phyloP scores from a whole-genome alignment of 30 jellyfish, hydroid and myxozoan species.

The Hydractinia symbiolongicarpus region DNA sequence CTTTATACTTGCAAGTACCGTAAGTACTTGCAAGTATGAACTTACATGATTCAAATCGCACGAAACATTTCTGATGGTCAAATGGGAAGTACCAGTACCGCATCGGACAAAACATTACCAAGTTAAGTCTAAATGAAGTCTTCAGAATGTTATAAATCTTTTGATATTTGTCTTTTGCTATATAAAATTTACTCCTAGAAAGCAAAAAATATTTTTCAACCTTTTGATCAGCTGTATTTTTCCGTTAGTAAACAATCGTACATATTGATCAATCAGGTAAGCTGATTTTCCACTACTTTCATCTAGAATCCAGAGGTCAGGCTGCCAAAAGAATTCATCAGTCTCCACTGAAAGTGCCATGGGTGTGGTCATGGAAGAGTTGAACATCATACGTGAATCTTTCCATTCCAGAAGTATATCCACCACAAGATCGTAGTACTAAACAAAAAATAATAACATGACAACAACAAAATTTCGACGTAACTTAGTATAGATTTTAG shows the following conservation, averaged over 20 bases:
- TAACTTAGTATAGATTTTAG: no score
- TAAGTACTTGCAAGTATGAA: no score
- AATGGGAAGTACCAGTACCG: constrained; percentile 22
- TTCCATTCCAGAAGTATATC: not conserved
- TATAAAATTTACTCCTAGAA: no score
- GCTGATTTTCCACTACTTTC: constrained; percentile 10
- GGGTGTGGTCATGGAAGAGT: constrained; percentile 10
- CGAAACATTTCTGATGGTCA: constrained; percentile 4
- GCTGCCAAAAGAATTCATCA: constrained; percentile 2
- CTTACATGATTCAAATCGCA: constrained; percentile 16
- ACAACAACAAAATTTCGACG: no score
- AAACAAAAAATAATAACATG: not conserved
- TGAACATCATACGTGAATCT: not conserved
- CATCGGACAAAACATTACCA: constrained; percentile 19
- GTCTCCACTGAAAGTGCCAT: not conserved
- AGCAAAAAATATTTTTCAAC: not conserved
- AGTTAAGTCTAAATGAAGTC: not conserved
- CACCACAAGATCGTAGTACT: not conserved
- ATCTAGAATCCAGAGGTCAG: constrained; percentile 4
- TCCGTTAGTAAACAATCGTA: constrained; percentile 6
- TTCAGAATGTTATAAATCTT: no score
- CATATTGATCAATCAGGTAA: not conserved
- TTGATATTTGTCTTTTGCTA: no score
- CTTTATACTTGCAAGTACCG: no score
- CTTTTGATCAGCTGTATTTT: not conserved